phyloP scores from a whole-genome alignment of 2,888 invertebrate genomes.

The Serrognathus titanus region DNA sequence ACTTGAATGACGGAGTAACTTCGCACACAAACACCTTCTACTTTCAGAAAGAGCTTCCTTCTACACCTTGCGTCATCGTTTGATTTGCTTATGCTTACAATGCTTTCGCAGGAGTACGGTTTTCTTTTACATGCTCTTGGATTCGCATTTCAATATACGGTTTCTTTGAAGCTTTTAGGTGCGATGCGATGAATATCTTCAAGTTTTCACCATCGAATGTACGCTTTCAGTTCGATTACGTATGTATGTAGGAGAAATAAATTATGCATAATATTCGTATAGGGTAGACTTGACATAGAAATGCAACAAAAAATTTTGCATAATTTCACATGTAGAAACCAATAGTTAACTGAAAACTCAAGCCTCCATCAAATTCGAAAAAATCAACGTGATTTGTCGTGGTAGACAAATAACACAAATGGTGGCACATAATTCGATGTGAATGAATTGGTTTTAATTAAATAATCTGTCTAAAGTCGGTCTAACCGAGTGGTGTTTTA shows the following conservation, averaged over 20 bases:
- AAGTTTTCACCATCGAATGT: too few relatives aligned
- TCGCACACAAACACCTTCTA: slow-evolving; percentile 40
- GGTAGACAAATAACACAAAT: neutral
- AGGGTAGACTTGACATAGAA: too few relatives aligned
- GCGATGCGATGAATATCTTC: neutral
- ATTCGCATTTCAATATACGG: neutral
- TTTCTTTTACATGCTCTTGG: slow-evolving; percentile 3
- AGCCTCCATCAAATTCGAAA: neutral
- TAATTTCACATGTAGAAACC: too few relatives aligned
- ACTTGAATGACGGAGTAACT: slow-evolving; percentile 44
- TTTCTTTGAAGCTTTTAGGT: slow-evolving; percentile 1
- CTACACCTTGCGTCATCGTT: slow-evolving; percentile 34
- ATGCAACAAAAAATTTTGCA: too few relatives aligned
- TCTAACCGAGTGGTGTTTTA: slow-evolving; percentile 25
- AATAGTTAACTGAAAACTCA: too few relatives aligned
- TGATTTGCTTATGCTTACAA: slow-evolving; percentile 40
- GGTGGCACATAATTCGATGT: neutral
- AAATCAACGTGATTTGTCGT: neutral
- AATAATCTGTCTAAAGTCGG: slow-evolving; percentile 26
- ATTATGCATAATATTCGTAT: too few relatives aligned
- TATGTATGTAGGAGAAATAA: too few relatives aligned
- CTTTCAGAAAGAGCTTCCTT: slow-evolving; percentile 35
- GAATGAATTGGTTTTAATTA: slow-evolving; percentile 23
- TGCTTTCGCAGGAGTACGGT: slow-evolving; percentile 25
- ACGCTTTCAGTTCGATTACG: too few relatives aligned